These are phyloP conservation scores for Chromis chromis DNA, from an alignment of 2,797 vertebrate species.

Conservation along the genomic window DNA sequence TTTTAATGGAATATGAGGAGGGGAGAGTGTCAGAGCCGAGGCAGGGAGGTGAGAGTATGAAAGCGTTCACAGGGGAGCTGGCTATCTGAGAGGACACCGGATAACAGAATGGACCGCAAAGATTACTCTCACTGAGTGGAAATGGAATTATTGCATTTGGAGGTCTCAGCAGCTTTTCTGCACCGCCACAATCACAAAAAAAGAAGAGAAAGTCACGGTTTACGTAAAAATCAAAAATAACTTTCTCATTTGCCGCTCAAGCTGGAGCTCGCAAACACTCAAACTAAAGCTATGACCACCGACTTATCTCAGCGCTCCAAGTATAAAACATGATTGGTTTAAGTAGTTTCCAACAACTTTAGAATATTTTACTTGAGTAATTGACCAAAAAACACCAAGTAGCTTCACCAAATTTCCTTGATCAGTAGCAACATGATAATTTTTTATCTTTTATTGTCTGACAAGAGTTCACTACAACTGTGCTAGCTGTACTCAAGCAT, in stretches of 20 bases:
- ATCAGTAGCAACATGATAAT: too few relatives aligned
- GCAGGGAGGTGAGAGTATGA: slow-evolving; percentile 72
- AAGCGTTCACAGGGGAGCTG: slow-evolving; percentile 74
- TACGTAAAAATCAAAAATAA: slow-evolving; percentile 58
- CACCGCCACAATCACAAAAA: slow-evolving; percentile 48
- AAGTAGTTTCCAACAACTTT: neutral
- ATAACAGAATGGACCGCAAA: slow-evolving; percentile 76
- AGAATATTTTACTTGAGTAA: neutral
- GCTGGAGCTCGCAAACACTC: neutral
- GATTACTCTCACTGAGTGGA: slow-evolving; percentile 75
- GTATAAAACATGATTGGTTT: neutral
- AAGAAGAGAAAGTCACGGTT: slow-evolving; percentile 62
- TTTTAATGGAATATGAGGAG: slow-evolving; percentile 86
- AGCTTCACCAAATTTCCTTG: too few relatives aligned
- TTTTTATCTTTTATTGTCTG: too few relatives aligned
- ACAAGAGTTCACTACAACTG: too few relatives aligned
- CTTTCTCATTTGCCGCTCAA: slow-evolving; percentile 23
- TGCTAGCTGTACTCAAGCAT: too few relatives aligned
- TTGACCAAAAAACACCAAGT: too few relatives aligned
- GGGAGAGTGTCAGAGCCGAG: slow-evolving; percentile 68
- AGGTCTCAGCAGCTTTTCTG: slow-evolving; percentile 79
- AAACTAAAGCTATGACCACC: neutral
- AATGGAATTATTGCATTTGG: slow-evolving; percentile 78
- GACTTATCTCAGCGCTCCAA: slow-evolving; percentile 1
- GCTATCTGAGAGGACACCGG: slow-evolving; percentile 78